phyloP scores from a whole-genome alignment of 2,888 invertebrate genomes.

The Caenorhabditis sp. region DNA sequence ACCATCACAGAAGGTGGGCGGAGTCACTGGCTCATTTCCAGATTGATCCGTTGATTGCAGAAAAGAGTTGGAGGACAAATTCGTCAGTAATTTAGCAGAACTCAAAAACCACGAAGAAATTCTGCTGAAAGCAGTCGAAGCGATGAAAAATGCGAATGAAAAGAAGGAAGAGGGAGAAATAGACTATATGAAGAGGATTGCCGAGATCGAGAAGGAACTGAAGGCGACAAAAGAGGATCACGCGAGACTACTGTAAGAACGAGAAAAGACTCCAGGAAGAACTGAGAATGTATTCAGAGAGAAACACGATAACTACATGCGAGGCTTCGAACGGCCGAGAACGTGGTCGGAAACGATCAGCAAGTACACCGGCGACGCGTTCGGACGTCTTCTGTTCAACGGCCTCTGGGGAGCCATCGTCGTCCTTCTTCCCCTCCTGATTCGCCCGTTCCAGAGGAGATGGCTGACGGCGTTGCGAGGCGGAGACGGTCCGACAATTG shows the following conservation, averaged over 20 bases:
- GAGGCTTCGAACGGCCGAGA: slow-evolving; percentile 30
- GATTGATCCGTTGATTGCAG: slow-evolving; percentile 4
- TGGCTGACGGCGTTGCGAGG: slow-evolving; percentile 39
- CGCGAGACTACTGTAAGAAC: slow-evolving; percentile 35
- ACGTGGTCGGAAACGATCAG: slow-evolving; percentile 55
- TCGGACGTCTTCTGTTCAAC: slow-evolving; percentile 53
- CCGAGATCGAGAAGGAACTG: slow-evolving; percentile 54
- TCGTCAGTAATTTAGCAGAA: slow-evolving; percentile 42
- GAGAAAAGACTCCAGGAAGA: background rate
- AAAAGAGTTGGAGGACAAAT: slow-evolving; percentile 56
- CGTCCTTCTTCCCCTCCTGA: slow-evolving; percentile 42
- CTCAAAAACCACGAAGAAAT: slow-evolving; percentile 53
- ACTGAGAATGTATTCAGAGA: slow-evolving; percentile 27
- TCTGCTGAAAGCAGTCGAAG: slow-evolving; percentile 52
- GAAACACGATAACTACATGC: slow-evolving; percentile 48
- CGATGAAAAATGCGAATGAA: slow-evolving; percentile 47
- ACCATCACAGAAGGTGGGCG: slow-evolving; percentile 54
- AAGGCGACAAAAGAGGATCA: slow-evolving; percentile 52
- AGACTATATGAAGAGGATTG: slow-evolving; percentile 48
- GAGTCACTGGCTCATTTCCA: background rate
- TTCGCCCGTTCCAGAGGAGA: slow-evolving; percentile 55
- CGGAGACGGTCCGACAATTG: slow-evolving; percentile 52
- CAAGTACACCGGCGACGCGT: slow-evolving; percentile 56
- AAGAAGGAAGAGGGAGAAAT: slow-evolving; percentile 42
- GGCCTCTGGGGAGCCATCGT: slow-evolving; percentile 45